Evolutionary conservation across 2,797 vertebrate genomes (phyloP).

Genomic region (Glossophaga mutica): DNA sequence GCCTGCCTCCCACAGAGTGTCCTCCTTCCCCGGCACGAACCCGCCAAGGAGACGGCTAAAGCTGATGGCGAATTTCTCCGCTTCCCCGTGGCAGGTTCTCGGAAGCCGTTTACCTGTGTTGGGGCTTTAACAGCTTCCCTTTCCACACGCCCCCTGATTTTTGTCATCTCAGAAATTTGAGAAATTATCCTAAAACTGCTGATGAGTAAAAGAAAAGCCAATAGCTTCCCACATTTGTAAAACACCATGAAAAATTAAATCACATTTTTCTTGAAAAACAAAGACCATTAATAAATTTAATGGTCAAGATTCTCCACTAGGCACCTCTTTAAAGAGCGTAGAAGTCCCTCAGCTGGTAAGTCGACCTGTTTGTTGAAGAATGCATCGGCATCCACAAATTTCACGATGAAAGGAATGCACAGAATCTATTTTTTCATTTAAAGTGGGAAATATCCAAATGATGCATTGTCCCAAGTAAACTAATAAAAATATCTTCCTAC

Average conservation of each 20-base stretch:
- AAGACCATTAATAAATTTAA: neutral
- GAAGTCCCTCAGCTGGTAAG: neutral
- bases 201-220: neutral
- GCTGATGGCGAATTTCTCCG: fast-evolving
- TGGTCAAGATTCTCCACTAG: neutral
- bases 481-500: neutral
- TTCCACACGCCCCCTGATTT: neutral
- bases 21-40: neutral
- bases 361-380: neutral
- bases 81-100: neutral
- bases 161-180: neutral
- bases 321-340: neutral
- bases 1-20: neutral
- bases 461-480: neutral
- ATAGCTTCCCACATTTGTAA: neutral
- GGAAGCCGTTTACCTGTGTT: neutral
- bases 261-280: neutral
- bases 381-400: neutral
- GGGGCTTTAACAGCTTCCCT: neutral
- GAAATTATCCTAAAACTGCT: neutral
- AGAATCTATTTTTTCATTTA: neutral
- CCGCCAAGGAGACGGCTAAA: neutral
- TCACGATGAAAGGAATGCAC: neutral
- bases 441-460: neutral
- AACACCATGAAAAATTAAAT: neutral